phyloP scores from a whole-genome alignment of 2,888 invertebrate genomes.

The Aricia artaxerxes region DNA sequence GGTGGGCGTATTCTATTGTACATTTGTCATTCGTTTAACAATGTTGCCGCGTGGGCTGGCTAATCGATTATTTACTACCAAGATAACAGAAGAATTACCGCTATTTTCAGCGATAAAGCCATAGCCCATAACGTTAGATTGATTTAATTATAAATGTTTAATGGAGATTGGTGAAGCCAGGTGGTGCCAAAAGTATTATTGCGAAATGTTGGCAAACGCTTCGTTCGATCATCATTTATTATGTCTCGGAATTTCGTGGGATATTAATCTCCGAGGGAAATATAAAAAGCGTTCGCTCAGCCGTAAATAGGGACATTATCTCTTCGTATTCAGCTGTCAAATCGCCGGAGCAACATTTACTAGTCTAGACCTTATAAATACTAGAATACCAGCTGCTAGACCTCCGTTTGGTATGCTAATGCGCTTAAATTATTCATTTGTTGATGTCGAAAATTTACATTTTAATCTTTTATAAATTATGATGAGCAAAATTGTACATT shows the following conservation, averaged over 20 bases:
- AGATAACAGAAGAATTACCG: slow-evolving; percentile 31
- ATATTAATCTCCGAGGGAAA: slow-evolving; percentile 1
- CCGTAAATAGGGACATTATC: slow-evolving; percentile 34
- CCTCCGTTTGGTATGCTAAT: slow-evolving; percentile 20
- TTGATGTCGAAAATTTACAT: slow-evolving; percentile 13
- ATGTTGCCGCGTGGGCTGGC: slow-evolving; percentile 69
- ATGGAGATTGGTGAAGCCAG: not conserved
- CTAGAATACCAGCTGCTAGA: slow-evolving; percentile 36
- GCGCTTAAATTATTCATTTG: slow-evolving; percentile 19
- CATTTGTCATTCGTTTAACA: slow-evolving; percentile 74
- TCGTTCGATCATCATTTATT: slow-evolving; percentile 9
- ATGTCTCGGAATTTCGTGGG: not conserved
- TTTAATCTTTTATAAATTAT: not conserved
- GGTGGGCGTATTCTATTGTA: slow-evolving; percentile 65
- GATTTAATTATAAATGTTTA: slow-evolving; percentile 18
- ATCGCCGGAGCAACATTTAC: slow-evolving; percentile 34
- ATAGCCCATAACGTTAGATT: not conserved
- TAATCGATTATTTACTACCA: slow-evolving; percentile 61
- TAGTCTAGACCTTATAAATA: slow-evolving; percentile 37
- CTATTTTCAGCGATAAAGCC: slow-evolving; percentile 9
- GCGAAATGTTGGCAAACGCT: not conserved
- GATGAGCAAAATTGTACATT: slow-evolving; percentile 48
- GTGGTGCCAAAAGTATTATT: slow-evolving; percentile 19
- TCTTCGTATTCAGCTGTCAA: slow-evolving; percentile 38
- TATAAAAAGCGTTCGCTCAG: slow-evolving; percentile 6